A percentile compares a stretch with the other conserved stretches of the same genome.
phyloP scores from a whole-genome alignment of 2,113 vertebrate species.

The Stigmatopora nigra region DNA sequence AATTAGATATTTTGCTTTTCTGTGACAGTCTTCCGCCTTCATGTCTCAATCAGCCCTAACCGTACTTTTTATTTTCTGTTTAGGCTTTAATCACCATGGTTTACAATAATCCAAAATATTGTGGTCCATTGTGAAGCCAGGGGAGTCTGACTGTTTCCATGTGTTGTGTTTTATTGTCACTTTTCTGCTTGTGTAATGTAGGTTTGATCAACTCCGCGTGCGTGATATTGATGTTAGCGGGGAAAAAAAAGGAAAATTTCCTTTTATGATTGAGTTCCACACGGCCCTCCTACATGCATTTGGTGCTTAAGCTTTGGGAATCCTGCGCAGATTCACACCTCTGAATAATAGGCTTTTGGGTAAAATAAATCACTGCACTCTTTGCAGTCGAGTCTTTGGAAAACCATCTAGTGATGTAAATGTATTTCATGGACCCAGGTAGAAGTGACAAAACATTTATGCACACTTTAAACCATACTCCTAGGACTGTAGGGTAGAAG shows the following conservation, averaged over 20 bases:
- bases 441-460: slow-evolving; percentile 53
- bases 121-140: slow-evolving; percentile 53
- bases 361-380: slow-evolving; percentile 55
- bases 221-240: slow-evolving; percentile 51
- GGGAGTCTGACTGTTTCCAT: slow-evolving; percentile 66
- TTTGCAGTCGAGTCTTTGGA: slow-evolving; percentile 42
- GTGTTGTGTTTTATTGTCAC: slow-evolving; percentile 58
- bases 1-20: slow-evolving; percentile 27
- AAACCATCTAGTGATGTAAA: slow-evolving; percentile 44
- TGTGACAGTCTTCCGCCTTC: slow-evolving; percentile 19
- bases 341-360: slow-evolving; percentile 52
- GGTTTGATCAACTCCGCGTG: slow-evolving; percentile 66
- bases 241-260: slow-evolving; percentile 35
- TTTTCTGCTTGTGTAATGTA: slow-evolving; percentile 61
- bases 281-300: slow-evolving; percentile 21
- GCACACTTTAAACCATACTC: slow-evolving; percentile 61
- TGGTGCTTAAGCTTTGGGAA: slow-evolving; percentile 17
- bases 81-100: slow-evolving; percentile 56
- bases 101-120: slow-evolving; percentile 56
- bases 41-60: slow-evolving; percentile 28
- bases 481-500: slow-evolving; percentile 48
- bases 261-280: slow-evolving; percentile 23
- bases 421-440: slow-evolving; percentile 51
- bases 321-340: slow-evolving; percentile 42
- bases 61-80: slow-evolving; percentile 31